phyloP scores from a whole-genome alignment of 2,113 vertebrate species.

The Regulus satrapa region DNA sequence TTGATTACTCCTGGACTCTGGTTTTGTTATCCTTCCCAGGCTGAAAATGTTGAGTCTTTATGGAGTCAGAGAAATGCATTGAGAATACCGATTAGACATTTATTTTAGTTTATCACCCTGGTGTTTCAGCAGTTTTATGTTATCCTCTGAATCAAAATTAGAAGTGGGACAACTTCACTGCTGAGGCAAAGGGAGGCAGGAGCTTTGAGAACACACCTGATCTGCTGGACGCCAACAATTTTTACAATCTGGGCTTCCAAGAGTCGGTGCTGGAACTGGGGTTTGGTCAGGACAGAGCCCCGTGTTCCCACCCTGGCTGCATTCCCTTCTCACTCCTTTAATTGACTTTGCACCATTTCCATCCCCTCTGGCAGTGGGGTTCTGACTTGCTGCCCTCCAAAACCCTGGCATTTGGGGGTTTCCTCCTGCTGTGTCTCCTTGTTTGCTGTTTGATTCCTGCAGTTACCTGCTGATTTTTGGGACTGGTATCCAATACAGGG shows the following conservation, averaged over 20 bases:
- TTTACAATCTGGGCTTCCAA: background rate
- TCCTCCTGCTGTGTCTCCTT: background rate
- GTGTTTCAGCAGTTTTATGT: background rate
- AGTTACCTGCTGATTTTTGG: background rate
- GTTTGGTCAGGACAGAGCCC: background rate
- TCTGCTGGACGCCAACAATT: background rate
- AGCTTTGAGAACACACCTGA: background rate
- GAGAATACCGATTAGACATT: background rate
- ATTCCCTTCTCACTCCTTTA: background rate
- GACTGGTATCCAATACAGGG: rapidly evolving
- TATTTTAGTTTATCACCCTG: background rate
- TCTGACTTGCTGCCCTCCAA: background rate
- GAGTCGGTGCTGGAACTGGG: background rate
- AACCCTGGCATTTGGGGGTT: background rate
- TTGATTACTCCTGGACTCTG: background rate
- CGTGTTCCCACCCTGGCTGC: background rate
- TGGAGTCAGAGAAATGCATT: background rate
- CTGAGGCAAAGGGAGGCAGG: background rate
- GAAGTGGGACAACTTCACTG: background rate
- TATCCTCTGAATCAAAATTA: background rate
- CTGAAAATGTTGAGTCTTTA: background rate
- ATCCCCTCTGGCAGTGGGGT: background rate
- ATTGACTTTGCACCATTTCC: background rate
- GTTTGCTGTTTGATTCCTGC: background rate
- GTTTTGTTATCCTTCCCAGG: background rate